A percentile compares a stretch with the other conserved stretches of the same genome.
These are phyloP conservation scores for Larimichthys crocea DNA, from an alignment of 2,113 vertebrate genomes.

Conservation along the genomic window DNA sequence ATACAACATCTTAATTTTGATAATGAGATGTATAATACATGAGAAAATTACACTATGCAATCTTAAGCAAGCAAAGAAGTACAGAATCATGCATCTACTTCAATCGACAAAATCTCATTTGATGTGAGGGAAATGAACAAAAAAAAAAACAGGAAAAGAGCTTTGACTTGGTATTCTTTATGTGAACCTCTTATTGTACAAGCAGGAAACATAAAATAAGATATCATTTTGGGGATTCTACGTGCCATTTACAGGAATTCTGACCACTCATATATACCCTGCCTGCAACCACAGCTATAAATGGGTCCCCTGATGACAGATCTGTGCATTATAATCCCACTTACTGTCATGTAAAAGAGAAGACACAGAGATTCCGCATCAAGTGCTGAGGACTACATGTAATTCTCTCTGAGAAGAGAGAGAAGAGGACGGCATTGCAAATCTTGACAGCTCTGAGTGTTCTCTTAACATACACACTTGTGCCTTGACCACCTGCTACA, in stretches of 20 bases:
- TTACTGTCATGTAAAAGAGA: conserved; percentile 64
- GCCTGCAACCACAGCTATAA: conserved; percentile 38
- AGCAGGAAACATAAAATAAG: conserved; percentile 10
- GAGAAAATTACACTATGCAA: background rate
- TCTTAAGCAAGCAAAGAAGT: background rate
- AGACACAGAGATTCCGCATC: conserved; percentile 27
- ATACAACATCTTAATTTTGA: background rate
- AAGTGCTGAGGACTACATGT: conserved; percentile 27
- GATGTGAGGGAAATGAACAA: conserved; percentile 9
- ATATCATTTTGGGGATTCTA: background rate
- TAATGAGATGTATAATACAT: background rate
- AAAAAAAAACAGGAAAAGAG: background rate
- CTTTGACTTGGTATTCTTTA: conserved; percentile 6
- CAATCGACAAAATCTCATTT: background rate
- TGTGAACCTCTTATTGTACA: background rate
- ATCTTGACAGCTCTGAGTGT: conserved; percentile 58
- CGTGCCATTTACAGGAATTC: background rate
- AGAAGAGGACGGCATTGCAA: conserved; percentile 9
- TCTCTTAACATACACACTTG: conserved; percentile 50
- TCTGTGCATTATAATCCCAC: conserved; percentile 62
- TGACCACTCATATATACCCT: conserved; percentile 17
- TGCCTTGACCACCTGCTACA: conserved; percentile 47
- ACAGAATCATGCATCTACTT: conserved; percentile 15
- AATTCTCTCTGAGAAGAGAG: conserved; percentile 35
- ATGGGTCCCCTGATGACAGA: conserved; percentile 38